These are phyloP conservation scores for Acipenser transmontanus DNA, from an alignment of 2,797 vertebrate genomes.

Conservation along the genomic window DNA sequence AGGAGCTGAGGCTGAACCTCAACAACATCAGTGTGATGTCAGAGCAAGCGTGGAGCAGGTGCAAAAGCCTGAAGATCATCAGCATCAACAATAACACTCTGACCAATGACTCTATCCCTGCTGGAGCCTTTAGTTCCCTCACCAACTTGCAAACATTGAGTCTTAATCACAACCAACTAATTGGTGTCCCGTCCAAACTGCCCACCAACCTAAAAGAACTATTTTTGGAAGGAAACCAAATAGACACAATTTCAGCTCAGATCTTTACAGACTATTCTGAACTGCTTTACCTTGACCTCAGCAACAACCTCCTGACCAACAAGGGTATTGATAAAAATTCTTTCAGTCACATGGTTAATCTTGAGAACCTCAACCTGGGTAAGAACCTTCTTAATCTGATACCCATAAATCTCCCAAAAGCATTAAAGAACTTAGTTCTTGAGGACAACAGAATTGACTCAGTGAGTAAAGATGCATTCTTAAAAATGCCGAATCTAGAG, in stretches of 20 bases:
- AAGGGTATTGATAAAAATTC: slow-evolving; percentile 46
- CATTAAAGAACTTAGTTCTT: slow-evolving; percentile 55
- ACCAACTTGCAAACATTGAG: slow-evolving; percentile 43
- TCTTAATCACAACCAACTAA: slow-evolving; percentile 48
- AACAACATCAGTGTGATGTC: slow-evolving; percentile 43
- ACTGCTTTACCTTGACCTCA: slow-evolving; percentile 56
- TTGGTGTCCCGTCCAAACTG: slow-evolving; percentile 38
- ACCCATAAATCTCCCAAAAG: slow-evolving; percentile 44
- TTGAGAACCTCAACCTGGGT: slow-evolving; percentile 63
- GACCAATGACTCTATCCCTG: slow-evolving; percentile 36
- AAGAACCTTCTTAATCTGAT: slow-evolving; percentile 52
- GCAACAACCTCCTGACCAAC: slow-evolving; percentile 52
- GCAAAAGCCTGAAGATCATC: slow-evolving; percentile 38
- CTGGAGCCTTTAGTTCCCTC: slow-evolving; percentile 35
- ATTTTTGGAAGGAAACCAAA: slow-evolving; percentile 59
- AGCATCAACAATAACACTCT: slow-evolving; percentile 53
- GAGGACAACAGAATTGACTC: slow-evolving; percentile 48
- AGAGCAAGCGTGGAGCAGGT: slow-evolving; percentile 31
- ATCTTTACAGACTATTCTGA: slow-evolving; percentile 52
- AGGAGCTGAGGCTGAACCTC: slow-evolving; percentile 49
- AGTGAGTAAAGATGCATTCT: slow-evolving; percentile 46
- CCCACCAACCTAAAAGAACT: slow-evolving; percentile 52
- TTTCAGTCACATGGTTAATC: slow-evolving; percentile 45
- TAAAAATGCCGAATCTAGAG: slow-evolving; percentile 44
- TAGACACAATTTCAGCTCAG: slow-evolving; percentile 42